A percentile compares a stretch with the other conserved stretches of the same genome.
Evolutionary conservation across 2,888 invertebrate genomes (phyloP).

Genomic region (Dynastes tityus): DNA sequence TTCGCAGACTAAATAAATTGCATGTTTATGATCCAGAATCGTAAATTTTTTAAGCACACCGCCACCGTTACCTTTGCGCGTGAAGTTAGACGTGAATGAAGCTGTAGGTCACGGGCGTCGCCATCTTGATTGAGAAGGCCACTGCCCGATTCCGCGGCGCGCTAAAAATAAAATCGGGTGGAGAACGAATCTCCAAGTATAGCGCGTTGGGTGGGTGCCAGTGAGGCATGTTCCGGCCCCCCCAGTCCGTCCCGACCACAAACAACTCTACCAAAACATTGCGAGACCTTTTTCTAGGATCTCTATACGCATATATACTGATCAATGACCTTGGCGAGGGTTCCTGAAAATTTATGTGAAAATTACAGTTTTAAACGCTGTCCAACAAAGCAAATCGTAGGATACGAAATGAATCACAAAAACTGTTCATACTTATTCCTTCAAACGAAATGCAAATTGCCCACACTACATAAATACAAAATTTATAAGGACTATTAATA

Average conservation of each 20-base stretch:
- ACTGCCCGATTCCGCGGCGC: constrained; percentile 74
- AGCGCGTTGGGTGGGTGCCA: constrained; percentile 87
- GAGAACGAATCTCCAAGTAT: constrained; percentile 87
- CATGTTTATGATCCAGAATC: constrained; percentile 38
- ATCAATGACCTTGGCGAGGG: constrained; percentile 51
- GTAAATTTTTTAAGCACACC: constrained; percentile 45
- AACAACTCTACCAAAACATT: constrained; percentile 54
- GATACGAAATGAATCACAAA: too few species aligned
- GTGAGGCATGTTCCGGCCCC: constrained; percentile 71
- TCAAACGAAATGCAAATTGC: too few species aligned
- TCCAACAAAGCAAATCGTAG: constrained; percentile 7
- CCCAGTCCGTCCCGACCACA: constrained; percentile 54
- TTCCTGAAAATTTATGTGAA: constrained; percentile 20
- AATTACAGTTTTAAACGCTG: constrained; percentile 11
- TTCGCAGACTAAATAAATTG: constrained; percentile 35
- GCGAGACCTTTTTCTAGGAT: constrained; percentile 46
- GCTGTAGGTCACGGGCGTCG: constrained; percentile 73
- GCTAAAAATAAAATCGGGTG: constrained; percentile 81
- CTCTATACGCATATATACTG: constrained; percentile 16
- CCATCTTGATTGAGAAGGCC: constrained; percentile 71
- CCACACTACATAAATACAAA: too few species aligned
- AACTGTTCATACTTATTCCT: not conserved
- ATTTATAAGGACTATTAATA: too few species aligned
- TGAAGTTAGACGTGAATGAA: constrained; percentile 55
- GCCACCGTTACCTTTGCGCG: constrained; percentile 44